Base-by-base conservation (phyloP, 2,113 vertebrate species). In the Centropus unirufus region DNA sequence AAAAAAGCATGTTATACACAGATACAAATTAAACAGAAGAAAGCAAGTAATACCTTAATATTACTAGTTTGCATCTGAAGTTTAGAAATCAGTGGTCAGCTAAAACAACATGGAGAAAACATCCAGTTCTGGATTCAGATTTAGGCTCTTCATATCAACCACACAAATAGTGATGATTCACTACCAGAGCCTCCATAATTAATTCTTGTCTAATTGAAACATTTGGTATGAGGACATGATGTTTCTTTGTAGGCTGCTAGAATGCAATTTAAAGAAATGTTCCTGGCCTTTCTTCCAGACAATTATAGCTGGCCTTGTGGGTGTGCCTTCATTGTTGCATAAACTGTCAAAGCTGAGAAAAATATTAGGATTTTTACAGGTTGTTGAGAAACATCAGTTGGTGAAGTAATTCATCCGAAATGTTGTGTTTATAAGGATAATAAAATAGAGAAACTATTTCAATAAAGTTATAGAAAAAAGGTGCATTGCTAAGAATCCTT, bases 101-200 rank as follows among this genome's bases (percentile, higher is more conserved):
- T 88, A 34, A 92, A 96, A 89, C 7, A 20, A 39, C 19, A n/a
- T 77, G 46, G 61, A 47, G 81, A 78, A 95, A 86, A 17, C 18
- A 39, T 47, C 57, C 92, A 42, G 52, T 74, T 95, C 19, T 67
- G 32, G 57, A 95, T 79, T 47, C 17, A 78, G n/a, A 81, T 70
- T 84, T 73, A 89, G 44, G 61, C 7, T 83, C 14, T 79, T 49
- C 72, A 70, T 24, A 92, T 77, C 75, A 91, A 76, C 64, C 55
- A 76, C 66, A 62, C 64, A 92, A 94, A 79, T 19, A 62, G 44
- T 20, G 61, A 62, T 82, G 29, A 80, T 72, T 93, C 81, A 12
- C 26, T 89, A 88, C 49, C 76, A 93, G 32, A 39, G 59, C 32
- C 83, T 82, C 66, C 90, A 83, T 96, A 95, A 91, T 79, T 8